These are phyloP conservation scores for Nemurella pictetii DNA, from an alignment of 2,888 invertebrate species.

Conservation along the genomic window DNA sequence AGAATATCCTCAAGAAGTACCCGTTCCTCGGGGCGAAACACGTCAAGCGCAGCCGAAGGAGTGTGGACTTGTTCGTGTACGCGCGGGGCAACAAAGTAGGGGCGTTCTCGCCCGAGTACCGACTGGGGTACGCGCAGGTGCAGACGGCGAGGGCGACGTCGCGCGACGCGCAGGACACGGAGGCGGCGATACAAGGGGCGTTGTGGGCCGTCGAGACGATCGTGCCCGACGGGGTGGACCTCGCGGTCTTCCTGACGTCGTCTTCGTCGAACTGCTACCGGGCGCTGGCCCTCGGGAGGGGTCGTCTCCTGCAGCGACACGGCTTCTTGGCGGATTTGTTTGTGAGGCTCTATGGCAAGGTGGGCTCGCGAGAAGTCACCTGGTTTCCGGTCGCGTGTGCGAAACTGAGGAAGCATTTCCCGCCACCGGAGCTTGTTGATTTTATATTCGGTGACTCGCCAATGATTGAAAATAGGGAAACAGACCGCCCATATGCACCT, in stretches of 20 bases:
- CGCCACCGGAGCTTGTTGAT: not conserved
- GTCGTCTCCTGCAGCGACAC: not conserved
- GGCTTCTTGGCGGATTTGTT: not conserved
- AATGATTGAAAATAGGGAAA: no score
- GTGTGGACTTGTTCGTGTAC: not conserved
- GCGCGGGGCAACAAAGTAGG: not conserved
- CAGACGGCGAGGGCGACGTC: not conserved
- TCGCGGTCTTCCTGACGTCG: not conserved
- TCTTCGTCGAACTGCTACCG: not conserved
- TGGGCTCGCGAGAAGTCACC: not conserved
- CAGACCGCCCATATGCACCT: no score
- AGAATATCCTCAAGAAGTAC: not conserved
- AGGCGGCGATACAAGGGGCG: not conserved
- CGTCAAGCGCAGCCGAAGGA: not conserved
- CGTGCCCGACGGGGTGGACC: conserved; percentile 8
- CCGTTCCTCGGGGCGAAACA: not conserved
- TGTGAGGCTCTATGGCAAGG: not conserved
- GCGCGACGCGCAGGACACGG: not conserved
- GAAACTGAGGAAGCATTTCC: not conserved
- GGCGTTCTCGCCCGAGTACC: not conserved
- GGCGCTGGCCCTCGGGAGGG: not conserved
- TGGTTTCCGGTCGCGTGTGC: not conserved
- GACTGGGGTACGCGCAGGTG: not conserved
- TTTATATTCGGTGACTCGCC: no score
- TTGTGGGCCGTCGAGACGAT: not conserved